Percentiles rank a stretch among this genome's conserved stretches.
These are phyloP conservation scores for Dynastes tityus DNA, from an alignment of 2,888 invertebrate species.

Conservation along the genomic window DNA sequence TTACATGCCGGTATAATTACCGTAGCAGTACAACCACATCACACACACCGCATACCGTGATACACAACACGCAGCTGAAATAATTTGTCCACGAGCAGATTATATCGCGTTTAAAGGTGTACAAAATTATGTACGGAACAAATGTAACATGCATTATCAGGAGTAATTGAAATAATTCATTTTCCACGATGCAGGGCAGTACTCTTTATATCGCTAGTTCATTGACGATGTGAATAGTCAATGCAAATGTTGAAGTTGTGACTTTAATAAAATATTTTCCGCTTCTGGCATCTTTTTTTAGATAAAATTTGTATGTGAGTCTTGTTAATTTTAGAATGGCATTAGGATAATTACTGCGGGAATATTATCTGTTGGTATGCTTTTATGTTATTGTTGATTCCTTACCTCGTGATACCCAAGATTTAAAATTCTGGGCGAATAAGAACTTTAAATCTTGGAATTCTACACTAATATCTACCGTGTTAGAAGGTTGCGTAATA, in stretches of 20 bases:
- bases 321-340: too few relatives aligned
- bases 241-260: neutral
- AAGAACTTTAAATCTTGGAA: too few relatives aligned
- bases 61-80: slow-evolving; percentile 35
- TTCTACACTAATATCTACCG: too few relatives aligned
- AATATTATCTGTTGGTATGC: too few relatives aligned
- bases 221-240: too few relatives aligned
- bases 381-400: too few relatives aligned
- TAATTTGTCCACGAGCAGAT: slow-evolving; percentile 41
- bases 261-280: neutral
- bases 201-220: neutral
- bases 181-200: slow-evolving; percentile 18
- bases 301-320: too few relatives aligned
- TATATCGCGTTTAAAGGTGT: slow-evolving; percentile 59
- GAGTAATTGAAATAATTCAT: slow-evolving; percentile 38
- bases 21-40: neutral
- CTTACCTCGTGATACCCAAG: too few relatives aligned
- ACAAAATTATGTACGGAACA: slow-evolving; percentile 60
- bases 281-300: too few relatives aligned
- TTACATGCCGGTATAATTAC: neutral
- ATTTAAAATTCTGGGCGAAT: too few relatives aligned
- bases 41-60: neutral
- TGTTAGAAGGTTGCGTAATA: too few relatives aligned
- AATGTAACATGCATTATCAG: slow-evolving; percentile 59
- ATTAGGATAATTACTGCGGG: too few relatives aligned